Base-by-base conservation (phyloP, 2,113 vertebrate species). In the Candoia aspera region DNA sequence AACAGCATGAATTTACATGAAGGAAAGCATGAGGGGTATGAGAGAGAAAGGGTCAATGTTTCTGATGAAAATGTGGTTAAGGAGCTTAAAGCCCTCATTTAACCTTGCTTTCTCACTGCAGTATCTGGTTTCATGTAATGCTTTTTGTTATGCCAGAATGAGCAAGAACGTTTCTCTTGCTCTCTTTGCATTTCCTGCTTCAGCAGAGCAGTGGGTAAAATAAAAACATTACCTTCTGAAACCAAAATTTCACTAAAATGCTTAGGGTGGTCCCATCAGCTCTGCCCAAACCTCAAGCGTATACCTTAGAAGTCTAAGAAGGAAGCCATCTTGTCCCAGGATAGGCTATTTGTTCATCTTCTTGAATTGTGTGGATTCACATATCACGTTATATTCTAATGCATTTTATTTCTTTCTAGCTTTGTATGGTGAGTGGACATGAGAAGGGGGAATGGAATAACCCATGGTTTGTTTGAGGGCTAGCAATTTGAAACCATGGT, bases 1-100 rank as follows among this genome's bases (percentile, higher is more conserved):
- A 90, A 94, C 89, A 93, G 94, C 93, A 88, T 96, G 95, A 95
- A 42, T 95, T 95, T 92, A 96, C 92, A 93, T 85, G 94, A 1
- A 94, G 87, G 79, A 96, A 91, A 92, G 85, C 73, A 21, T 24
- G 37, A 49, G 64, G 29, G 24, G 13, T 24, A 15, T 12, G 73
- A 26, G 73, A 12, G 1, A 23, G 60, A 37, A 90, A 64, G 4
- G 8, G 6, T 54, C 26, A 29, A 6, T 84, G 42, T 90, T 88
- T 73, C 46, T 90, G 62, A 88, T 0, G 73, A 64, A 83, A 59
- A 49, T 79, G 83, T 1, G 26, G n/a, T 46, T 42, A 46, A 0
- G 21, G 58, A 37, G 0, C 29, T 85, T 91, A 86, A n/a, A 64
- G 15, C 24, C 49, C 88, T 29, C 26, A 89, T 46, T 86, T 90